A percentile compares a stretch with the other conserved stretches of the same genome.
Evolutionary conservation across 2,113 vertebrate species (phyloP).

Genomic region (Rhodinocichla rosea): DNA sequence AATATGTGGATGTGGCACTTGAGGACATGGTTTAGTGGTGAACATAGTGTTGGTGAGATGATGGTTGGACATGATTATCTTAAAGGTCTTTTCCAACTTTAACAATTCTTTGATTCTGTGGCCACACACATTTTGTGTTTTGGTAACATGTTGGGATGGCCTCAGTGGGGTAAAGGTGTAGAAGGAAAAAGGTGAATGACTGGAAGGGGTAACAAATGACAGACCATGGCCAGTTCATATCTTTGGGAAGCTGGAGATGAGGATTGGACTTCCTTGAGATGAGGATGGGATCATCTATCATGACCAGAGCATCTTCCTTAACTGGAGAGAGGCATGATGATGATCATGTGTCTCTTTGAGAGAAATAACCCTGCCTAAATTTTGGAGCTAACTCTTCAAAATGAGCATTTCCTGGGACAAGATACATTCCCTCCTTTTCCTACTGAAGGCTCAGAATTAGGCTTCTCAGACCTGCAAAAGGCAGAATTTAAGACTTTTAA

Average conservation of each 20-base stretch:
- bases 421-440: neutral
- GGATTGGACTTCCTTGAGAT: neutral
- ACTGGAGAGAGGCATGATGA: neutral
- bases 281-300: neutral
- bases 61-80: rapidly evolving
- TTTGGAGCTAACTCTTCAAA: neutral
- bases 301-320: neutral
- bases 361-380: neutral
- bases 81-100: neutral
- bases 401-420: neutral
- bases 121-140: neutral
- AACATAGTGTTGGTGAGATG: neutral
- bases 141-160: neutral
- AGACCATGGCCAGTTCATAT: neutral
- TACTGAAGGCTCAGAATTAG: neutral
- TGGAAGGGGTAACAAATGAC: neutral
- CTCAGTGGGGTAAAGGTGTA: neutral
- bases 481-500: neutral
- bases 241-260: neutral
- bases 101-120: neutral
- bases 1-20: neutral
- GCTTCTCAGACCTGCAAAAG: neutral
- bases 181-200: neutral
- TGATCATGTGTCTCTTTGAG: neutral
- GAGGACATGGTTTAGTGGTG: neutral